Percentiles rank a stretch among this genome's conserved stretches.
Conservation (phyloP, 2,113 vertebrate species). For the Grus americana region DNA sequence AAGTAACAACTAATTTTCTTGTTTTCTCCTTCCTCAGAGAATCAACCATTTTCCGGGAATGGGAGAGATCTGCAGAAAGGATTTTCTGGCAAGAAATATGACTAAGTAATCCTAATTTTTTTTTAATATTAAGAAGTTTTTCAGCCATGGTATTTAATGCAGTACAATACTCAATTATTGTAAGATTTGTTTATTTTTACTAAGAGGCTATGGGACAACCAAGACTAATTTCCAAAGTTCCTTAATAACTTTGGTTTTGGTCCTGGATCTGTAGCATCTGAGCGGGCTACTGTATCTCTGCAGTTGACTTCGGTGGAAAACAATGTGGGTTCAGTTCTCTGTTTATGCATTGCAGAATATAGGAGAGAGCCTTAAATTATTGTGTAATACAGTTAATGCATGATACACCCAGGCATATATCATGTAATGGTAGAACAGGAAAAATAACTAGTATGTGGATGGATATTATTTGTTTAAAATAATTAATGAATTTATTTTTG, state of each 20-base stretch:
- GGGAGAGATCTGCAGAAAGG: slow-evolving; percentile 99
- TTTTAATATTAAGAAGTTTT: slow-evolving; percentile 46
- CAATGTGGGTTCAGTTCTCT: background rate
- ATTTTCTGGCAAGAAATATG: slow-evolving; percentile 99
- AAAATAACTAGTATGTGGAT: background rate
- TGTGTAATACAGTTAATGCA: background rate
- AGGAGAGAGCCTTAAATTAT: background rate
- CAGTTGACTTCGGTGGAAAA: background rate
- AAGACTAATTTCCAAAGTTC: background rate
- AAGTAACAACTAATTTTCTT: slow-evolving; percentile 59
- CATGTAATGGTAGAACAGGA: background rate
- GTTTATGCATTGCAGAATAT: background rate
- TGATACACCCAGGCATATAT: background rate
- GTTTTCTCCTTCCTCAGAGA: slow-evolving; percentile 83
- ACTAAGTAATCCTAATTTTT: slow-evolving; percentile 88
- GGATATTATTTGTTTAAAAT: background rate
- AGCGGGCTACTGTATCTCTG: background rate
- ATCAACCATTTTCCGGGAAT: slow-evolving; percentile 99
- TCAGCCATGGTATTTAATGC: background rate
- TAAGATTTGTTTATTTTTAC: background rate
- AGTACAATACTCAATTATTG: background rate
- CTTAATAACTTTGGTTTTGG: background rate
- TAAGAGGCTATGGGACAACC: background rate
- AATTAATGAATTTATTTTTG: background rate
- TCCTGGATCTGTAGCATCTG: background rate